These are phyloP conservation scores for Calameuta idolon DNA, from an alignment of 2,888 invertebrate genomes.

Conservation along the genomic window DNA sequence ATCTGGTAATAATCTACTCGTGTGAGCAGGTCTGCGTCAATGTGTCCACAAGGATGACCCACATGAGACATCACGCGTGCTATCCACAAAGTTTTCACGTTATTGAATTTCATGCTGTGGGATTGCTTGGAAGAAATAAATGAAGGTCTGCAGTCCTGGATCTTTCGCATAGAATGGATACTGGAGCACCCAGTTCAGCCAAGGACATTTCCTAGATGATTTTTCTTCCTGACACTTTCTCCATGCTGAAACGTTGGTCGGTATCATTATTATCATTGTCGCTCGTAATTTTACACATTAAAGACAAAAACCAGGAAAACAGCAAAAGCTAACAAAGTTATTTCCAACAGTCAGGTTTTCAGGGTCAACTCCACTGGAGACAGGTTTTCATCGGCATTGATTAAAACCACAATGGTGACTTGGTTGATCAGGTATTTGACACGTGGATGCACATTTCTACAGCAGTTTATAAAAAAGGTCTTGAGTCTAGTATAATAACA, in stretches of 20 bases:
- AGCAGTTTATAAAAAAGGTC: not conserved
- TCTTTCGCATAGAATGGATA: not conserved
- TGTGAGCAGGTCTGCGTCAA: not conserved
- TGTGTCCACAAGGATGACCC: not conserved
- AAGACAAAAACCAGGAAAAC: not conserved
- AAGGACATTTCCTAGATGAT: not conserved
- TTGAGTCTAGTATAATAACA: not conserved
- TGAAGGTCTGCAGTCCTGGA: not conserved
- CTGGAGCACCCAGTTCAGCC: not conserved
- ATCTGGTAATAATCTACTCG: not conserved
- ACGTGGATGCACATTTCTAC: conserved; percentile 22
- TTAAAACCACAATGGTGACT: conserved; percentile 27
- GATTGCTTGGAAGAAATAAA: not conserved
- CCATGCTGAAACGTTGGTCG: not conserved
- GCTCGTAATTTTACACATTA: not conserved
- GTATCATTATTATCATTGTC: no score
- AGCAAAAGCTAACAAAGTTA: not conserved
- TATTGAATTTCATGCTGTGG: conserved; percentile 13
- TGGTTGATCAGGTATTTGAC: conserved; percentile 28
- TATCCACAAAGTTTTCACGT: conserved; percentile 15
- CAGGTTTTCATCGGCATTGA: not conserved
- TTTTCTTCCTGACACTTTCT: not conserved
- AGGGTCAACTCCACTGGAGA: not conserved
- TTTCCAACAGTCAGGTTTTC: not conserved
- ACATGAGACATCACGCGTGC: not conserved